phyloP scores from a whole-genome alignment of 2,797 vertebrate species.

The Enteromius treurensis region DNA sequence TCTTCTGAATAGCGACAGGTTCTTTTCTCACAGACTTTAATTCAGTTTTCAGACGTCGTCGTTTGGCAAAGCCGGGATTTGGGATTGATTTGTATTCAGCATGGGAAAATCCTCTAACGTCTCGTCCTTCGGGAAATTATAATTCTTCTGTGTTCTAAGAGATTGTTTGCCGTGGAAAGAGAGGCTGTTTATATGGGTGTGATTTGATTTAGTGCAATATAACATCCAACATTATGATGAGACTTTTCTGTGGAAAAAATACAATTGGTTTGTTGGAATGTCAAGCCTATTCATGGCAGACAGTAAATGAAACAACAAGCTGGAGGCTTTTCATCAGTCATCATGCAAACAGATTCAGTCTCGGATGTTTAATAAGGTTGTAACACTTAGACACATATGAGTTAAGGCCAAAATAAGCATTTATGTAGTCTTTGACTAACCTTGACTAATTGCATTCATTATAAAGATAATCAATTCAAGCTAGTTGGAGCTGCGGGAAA shows the following conservation, averaged over 20 bases:
- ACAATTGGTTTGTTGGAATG: conserved; percentile 27
- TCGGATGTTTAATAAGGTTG: neutral
- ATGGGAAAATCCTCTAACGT: conserved; percentile 43
- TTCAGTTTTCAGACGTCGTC: conserved; percentile 33
- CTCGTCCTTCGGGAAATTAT: conserved; percentile 48
- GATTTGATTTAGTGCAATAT: conserved; percentile 33
- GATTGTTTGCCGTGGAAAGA: conserved; percentile 39
- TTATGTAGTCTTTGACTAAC: neutral
- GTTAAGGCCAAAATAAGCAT: neutral
- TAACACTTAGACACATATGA: neutral
- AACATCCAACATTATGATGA: neutral
- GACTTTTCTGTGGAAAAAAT: conserved; percentile 40
- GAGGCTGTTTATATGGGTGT: conserved; percentile 44
- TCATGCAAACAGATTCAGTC: neutral
- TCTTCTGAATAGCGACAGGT: neutral
- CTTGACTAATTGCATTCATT: neutral
- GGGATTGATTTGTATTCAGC: conserved; percentile 44
- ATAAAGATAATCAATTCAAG: neutral
- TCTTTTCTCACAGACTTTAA: conserved; percentile 24
- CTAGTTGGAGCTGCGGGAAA: neutral
- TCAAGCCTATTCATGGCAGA: neutral
- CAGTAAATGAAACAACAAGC: neutral
- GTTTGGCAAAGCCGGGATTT: conserved; percentile 40
- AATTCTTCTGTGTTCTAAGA: conserved; percentile 43
- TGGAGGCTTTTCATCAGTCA: neutral